These are phyloP conservation scores for Zoroaster sp. DNA, from an alignment of 53 echinoderm and acorn worm genomes.

Conservation along the genomic window DNA sequence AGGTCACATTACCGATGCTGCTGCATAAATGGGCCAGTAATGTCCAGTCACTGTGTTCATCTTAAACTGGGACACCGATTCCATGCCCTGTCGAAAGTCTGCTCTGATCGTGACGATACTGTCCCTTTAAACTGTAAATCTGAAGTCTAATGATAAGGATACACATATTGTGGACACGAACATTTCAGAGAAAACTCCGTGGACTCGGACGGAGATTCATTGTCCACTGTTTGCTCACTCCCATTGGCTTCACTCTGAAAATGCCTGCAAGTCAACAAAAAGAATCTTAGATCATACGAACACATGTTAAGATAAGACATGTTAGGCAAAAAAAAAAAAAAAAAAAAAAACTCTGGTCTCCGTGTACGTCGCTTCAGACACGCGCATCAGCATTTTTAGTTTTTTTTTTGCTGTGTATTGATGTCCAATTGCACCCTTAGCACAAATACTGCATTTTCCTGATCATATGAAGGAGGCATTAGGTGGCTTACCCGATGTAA, in stretches of 20 bases:
- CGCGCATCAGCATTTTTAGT: no score
- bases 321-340: not conserved
- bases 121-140: no score
- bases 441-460: not conserved
- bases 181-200: not conserved
- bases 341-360: not conserved
- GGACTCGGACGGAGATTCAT: not conserved
- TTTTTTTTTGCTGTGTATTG: no score
- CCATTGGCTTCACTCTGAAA: not conserved
- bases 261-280: not conserved
- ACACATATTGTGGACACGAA: constrained; percentile 18
- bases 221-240: not conserved
- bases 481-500: constrained; percentile 59
- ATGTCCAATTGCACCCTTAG: no score
- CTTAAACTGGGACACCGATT: no score
- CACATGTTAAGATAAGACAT: not conserved
- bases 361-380: no score
- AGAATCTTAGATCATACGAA: not conserved
- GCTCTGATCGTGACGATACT: no score
- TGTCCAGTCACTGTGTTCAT: no score
- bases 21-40: no score
- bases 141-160: constrained; percentile 20
- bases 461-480: not conserved
- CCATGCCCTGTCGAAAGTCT: no score
- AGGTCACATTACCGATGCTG: no score